Evolutionary conservation across 2,888 invertebrate species (phyloP).

Genomic region (Pyrrhopygopsis socrates): DNA sequence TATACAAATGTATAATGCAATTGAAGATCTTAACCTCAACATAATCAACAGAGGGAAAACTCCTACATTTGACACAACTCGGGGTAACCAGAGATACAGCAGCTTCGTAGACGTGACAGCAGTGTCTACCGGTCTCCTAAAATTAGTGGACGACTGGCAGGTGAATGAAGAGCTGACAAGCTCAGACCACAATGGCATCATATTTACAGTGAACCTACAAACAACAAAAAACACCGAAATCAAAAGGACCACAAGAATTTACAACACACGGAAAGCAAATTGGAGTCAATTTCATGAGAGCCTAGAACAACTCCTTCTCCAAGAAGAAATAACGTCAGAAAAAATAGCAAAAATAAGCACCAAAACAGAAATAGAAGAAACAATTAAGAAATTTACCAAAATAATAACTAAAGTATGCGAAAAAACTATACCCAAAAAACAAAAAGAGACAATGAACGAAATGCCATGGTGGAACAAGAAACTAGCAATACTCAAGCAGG

Average conservation of each 20-base stretch:
- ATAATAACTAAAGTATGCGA: neutral
- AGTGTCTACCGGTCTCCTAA: neutral
- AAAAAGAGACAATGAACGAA: neutral
- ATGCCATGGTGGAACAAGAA: neutral
- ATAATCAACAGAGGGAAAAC: neutral
- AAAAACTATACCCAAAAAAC: neutral
- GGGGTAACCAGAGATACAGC: neutral
- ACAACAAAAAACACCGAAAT: neutral
- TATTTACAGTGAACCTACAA: neutral
- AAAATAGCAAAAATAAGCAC: neutral
- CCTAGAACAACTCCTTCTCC: neutral
- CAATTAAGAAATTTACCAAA: neutral
- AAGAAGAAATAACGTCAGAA: neutral
- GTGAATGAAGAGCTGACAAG: conserved; percentile 10
- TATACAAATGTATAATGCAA: neutral
- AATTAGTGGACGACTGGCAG: conserved; percentile 1
- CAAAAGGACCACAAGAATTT: neutral
- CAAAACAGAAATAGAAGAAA: neutral
- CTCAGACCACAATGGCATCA: conserved; percentile 41
- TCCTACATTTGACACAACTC: neutral
- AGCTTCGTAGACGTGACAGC: neutral
- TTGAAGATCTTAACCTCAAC: neutral
- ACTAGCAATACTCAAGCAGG: neutral
- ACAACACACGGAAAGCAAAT: neutral
- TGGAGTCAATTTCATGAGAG: neutral